Evolutionary conservation across 2,113 vertebrate species (phyloP).

Genomic region (Emydura subglobosa): DNA sequence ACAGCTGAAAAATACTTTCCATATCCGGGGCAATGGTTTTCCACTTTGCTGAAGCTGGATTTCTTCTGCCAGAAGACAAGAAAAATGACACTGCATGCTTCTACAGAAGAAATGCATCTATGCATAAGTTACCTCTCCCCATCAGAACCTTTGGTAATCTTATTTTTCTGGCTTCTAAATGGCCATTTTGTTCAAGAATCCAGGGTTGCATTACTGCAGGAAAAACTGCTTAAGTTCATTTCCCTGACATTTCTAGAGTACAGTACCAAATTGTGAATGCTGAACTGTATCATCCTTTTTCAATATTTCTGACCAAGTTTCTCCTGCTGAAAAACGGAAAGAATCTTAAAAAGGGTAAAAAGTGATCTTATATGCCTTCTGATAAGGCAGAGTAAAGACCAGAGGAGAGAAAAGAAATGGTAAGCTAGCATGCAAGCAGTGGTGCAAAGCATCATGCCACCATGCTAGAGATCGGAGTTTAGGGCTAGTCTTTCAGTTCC

Average conservation of each 20-base stretch:
- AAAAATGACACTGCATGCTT: slow-evolving; percentile 17
- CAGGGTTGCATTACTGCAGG: not conserved
- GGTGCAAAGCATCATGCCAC: not conserved
- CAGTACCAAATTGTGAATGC: slow-evolving; percentile 22
- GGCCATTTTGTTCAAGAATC: slow-evolving; percentile 2
- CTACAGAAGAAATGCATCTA: not conserved
- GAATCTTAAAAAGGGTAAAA: slow-evolving; percentile 43
- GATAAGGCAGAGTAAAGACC: slow-evolving; percentile 12
- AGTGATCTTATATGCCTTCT: not conserved
- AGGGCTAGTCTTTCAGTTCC: slow-evolving; percentile 24
- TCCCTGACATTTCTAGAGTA: not conserved
- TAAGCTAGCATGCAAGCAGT: not conserved
- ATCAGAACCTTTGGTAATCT: not conserved
- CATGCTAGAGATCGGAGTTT: slow-evolving; percentile 15
- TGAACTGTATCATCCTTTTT: not conserved
- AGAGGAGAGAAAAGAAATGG: not conserved
- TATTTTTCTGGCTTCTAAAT: not conserved
- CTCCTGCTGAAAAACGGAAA: slow-evolving; percentile 26
- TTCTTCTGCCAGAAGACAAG: slow-evolving; percentile 14
- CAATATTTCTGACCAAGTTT: slow-evolving; percentile 37
- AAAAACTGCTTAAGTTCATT: not conserved
- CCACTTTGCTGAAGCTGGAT: not conserved
- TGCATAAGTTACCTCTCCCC: not conserved
- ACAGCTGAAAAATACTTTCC: slow-evolving; percentile 7
- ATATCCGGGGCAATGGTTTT: not conserved